Base-by-base conservation (phyloP, 2,797 vertebrate species). In the Eospalax fontanierii region DNA sequence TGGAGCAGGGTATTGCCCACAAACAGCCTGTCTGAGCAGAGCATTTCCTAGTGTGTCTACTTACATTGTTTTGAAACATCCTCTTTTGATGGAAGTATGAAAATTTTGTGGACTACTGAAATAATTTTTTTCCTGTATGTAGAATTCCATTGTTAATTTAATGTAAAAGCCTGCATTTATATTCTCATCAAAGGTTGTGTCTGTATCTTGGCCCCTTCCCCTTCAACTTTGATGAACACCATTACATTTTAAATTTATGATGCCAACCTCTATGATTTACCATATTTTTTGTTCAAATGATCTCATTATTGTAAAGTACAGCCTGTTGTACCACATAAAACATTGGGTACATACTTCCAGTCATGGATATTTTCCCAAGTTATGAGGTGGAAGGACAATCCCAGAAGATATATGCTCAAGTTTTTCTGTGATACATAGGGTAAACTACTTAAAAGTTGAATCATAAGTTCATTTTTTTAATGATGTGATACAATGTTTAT, bases 171-270 rank as follows among this genome's bases (percentile, higher is more conserved):
- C 11, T 74, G 28, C 15, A 3, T 50, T 40, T 57, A 10, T 40
- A 59, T 57, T 89, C 35, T 61, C 15, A 28, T 76, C 73, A 95
- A 83, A 87, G n/a, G 6, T 89, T n/a, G 35, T 93, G 63, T 87
- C 24, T 63, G 40, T 90, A 2, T 68, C 66, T 82, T 91, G 79
- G 26, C 74, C 33, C 66, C 40, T 83, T 9, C 61, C 11, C 33
- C 80, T 92, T 96, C 68, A 85, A 66, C 46, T 57, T 84, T 71
- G 83, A 65, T 30, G 50, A 73, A 59, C n/a, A 57, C 22, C 26
- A 74, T 88, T 94, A 26, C 63, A 61, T 92, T 88, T 87, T 84
- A 79, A 90, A 84, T 88, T 85, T 85, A 46, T 90, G 35, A 81
- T 68, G 57, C 78, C 11, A 50, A 78, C 6, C 92, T 57, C 33